Base-by-base conservation (phyloP, 2,888 invertebrate genomes). In the Erebia ligea region DNA sequence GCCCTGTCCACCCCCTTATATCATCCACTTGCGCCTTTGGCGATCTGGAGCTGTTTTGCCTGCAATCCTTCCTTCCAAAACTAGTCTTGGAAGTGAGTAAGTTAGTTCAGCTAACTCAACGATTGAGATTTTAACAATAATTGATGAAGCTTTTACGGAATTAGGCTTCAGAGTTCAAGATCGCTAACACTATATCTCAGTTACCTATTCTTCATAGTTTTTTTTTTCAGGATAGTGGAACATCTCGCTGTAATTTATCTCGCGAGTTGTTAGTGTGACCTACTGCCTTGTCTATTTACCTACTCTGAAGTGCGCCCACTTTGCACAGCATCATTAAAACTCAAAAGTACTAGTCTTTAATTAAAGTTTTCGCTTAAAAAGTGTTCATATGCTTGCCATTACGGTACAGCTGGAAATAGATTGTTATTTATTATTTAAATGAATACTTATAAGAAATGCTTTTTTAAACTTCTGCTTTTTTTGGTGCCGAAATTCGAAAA, bases 301-400 rank as follows among this genome's bases (percentile, higher is more conserved):
- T 19, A 6, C 34, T 42, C 42, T 19, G 17, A 52, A 42, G 54
- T 40, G 34, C 17, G 42, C 48, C 61, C 19, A 40, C 54, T 40
- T 56, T 65, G 56, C 54, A 56, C 56, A 42, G 40, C 65, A 42
- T 56, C 65, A 56, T 65, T 65, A 65, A 56, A 65, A 65, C 40
- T 52, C 13, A 13, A 42, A 54, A 52, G 65, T 56, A 56, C 15
- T 65, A 15, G 25, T 11, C 54, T 54, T 65, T 65, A 65, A 65
- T 56, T 65, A 65, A 65, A 40, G 52, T 56, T 11, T 40, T 19
- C 65, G 34, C 65, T 62, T 21, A 15, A 21, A 34, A 42, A 48
- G 21, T 42, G 59, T 48, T 48, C 10, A 54, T 19, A 54, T 10
- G 9, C 19, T 19, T 54, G 54, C 17, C 3, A 9, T 17, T 0